A percentile compares a stretch with the other conserved stretches of the same genome.
These are phyloP conservation scores for Periophthalmus modestus DNA, from an alignment of 2,113 vertebrate species.

Conservation along the genomic window DNA sequence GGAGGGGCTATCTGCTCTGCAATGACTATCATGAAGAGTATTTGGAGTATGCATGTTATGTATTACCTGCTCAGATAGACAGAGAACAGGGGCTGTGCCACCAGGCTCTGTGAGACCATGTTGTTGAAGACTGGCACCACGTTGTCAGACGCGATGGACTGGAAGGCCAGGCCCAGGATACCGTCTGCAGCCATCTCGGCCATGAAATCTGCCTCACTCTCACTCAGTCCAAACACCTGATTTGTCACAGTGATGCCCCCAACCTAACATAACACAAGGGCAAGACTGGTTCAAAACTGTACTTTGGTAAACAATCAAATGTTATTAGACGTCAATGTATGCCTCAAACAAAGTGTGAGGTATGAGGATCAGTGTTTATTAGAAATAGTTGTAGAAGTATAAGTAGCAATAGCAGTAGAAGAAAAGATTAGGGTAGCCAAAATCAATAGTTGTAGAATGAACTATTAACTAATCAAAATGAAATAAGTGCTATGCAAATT, in stretches of 20 bases:
- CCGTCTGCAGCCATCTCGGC: constrained; percentile 54
- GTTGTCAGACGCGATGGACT: constrained; percentile 45
- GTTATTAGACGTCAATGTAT: neutral
- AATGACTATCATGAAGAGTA: neutral
- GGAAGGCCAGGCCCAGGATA: constrained; percentile 68
- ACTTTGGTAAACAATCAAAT: neutral
- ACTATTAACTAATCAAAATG: too few relatives aligned
- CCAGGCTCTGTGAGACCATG: constrained; percentile 55
- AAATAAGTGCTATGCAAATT: too few relatives aligned
- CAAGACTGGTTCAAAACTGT: neutral
- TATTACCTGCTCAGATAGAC: constrained; percentile 68
- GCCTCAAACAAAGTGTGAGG: neutral
- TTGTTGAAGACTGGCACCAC: constrained; percentile 67
- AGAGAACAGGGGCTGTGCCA: constrained; percentile 55
- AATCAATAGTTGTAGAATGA: too few relatives aligned
- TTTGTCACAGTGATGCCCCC: constrained; percentile 57
- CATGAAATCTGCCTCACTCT: constrained; percentile 63
- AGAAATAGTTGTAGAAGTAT: too few relatives aligned
- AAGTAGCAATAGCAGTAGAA: too few relatives aligned
- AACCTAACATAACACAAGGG: constrained; percentile 51
- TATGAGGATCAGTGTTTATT: too few relatives aligned
- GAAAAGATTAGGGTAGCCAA: too few relatives aligned
- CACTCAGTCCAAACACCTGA: constrained; percentile 82
- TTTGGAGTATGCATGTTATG: neutral
- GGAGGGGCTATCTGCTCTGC: too few relatives aligned